Evolutionary conservation across 2,113 vertebrate species (phyloP), one percentile per base, ranked within the genome.

Genomic region (Tenebrosternarchus preto): DNA sequence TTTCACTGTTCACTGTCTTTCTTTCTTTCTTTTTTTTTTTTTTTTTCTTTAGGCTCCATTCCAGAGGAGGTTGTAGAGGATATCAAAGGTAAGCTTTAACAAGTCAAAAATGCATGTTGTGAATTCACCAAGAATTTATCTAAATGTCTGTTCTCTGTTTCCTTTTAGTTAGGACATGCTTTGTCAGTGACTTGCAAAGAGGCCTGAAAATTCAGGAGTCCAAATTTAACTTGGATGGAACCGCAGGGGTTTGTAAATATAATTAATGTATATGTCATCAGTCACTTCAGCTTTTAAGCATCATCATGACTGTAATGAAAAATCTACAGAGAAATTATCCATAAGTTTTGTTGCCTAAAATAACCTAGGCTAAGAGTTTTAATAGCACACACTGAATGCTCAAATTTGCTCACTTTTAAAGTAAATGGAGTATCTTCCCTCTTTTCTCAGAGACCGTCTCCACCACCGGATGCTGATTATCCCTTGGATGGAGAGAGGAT

Each of bases 401-500:
- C 2, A 50, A 36, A 50, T 50, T 0, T 12, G 12, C 8, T 12
- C 12, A 50, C n/a, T 50, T 50, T 67, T 6, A 29, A 43, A 60
- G 64, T 19, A 71, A 50, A 36, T 25, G 31, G 4, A 5, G 8
- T 66, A 9, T 50, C 80, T 7, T 86, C 6, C 83, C 20, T 82
- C 25, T 80, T 27, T 80, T 16, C 86, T 88, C 61, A 99, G 97
- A 96, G 95, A 57, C 98, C 97, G 6, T 85, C 92, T 9, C 92
- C 94, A 0, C 96, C 96, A 20, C 96, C 97, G 73, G 94, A 97
- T 19, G 96, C 98, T 16, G 95, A 95, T 36, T 99, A 98, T 76
- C 97, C 97, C 39, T 87, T 98, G 88, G 97, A 97, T 84, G 98
- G 98, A 76, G 95, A 96, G 87, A 99, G 97, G 88, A 99, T 99